phyloP scores from a whole-genome alignment of 2,888 invertebrate species.

The Enchytraeus crypticus region DNA sequence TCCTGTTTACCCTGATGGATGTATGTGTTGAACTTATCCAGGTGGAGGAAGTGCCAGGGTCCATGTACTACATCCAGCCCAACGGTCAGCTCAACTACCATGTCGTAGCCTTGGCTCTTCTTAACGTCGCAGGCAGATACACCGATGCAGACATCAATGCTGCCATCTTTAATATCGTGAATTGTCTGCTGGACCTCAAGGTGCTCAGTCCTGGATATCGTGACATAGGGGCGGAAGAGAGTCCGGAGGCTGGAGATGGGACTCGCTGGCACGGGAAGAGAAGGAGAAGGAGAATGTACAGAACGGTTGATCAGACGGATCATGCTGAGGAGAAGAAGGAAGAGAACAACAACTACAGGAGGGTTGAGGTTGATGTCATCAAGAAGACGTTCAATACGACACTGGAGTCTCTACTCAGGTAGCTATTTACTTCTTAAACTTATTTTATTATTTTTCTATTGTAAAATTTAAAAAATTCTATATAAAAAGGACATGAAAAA shows the following conservation, averaged over 20 bases:
- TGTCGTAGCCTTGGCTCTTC: slow-evolving; percentile 20
- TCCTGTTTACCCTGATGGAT: too few relatives aligned
- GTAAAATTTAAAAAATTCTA: too few relatives aligned
- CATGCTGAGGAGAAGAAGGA: too few relatives aligned
- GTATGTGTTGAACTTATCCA: too few relatives aligned
- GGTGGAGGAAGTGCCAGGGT: slow-evolving; percentile 52
- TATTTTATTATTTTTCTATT: not conserved
- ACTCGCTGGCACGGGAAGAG: not conserved
- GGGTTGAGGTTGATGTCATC: too few relatives aligned
- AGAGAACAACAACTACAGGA: too few relatives aligned
- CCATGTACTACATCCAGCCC: slow-evolving; percentile 81
- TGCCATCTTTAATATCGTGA: slow-evolving; percentile 81
- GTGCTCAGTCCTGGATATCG: slow-evolving; percentile 50
- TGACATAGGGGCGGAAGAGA: not conserved
- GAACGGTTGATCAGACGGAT: too few relatives aligned
- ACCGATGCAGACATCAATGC: slow-evolving; percentile 81
- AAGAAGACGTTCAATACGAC: too few relatives aligned
- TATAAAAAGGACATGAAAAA: too few relatives aligned
- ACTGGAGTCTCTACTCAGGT: too few relatives aligned
- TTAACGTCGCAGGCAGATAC: slow-evolving; percentile 18
- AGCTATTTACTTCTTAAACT: too few relatives aligned
- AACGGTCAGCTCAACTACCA: slow-evolving; percentile 88
- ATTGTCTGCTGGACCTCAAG: slow-evolving; percentile 81
- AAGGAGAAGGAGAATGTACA: slow-evolving; percentile 3
- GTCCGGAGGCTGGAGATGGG: not conserved